Evolutionary conservation across 2,113 vertebrate genomes (phyloP).

Genomic region (Apus apus): DNA sequence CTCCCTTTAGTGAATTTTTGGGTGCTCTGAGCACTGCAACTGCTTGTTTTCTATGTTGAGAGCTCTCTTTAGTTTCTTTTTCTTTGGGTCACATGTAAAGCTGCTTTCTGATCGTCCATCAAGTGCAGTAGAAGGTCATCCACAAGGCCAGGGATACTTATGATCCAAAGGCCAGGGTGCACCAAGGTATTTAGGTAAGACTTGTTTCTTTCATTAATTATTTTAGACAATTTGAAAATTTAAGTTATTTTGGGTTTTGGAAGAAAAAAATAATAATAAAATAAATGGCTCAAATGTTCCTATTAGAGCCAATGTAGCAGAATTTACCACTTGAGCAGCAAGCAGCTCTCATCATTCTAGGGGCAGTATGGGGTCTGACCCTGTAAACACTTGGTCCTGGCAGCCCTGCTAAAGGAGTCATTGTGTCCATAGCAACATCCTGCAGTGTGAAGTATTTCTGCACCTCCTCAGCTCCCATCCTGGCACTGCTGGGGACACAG

Average conservation of each 20-base stretch:
- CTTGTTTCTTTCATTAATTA: not conserved
- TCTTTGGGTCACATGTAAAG: not conserved
- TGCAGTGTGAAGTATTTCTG: not conserved
- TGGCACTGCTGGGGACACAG: slow-evolving; percentile 21
- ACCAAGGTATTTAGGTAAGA: not conserved
- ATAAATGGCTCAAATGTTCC: not conserved
- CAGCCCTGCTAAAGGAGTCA: not conserved
- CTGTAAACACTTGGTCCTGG: not conserved
- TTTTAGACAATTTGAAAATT: not conserved
- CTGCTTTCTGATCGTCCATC: not conserved
- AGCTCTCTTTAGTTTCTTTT: not conserved
- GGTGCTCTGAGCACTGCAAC: not conserved
- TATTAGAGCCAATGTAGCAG: not conserved
- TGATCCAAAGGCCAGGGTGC: not conserved
- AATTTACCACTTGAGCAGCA: not conserved
- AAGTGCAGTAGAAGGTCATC: not conserved
- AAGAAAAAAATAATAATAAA: not conserved
- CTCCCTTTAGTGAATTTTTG: not conserved
- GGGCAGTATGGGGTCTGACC: not conserved
- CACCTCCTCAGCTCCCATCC: not conserved
- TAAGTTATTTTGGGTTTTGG: not conserved
- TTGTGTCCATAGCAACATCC: not conserved
- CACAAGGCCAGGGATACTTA: not conserved
- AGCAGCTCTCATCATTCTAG: not conserved
- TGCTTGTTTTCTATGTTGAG: not conserved